Base-by-base conservation (phyloP, 2,797 vertebrate species). In the Crenichthys baileyi region DNA sequence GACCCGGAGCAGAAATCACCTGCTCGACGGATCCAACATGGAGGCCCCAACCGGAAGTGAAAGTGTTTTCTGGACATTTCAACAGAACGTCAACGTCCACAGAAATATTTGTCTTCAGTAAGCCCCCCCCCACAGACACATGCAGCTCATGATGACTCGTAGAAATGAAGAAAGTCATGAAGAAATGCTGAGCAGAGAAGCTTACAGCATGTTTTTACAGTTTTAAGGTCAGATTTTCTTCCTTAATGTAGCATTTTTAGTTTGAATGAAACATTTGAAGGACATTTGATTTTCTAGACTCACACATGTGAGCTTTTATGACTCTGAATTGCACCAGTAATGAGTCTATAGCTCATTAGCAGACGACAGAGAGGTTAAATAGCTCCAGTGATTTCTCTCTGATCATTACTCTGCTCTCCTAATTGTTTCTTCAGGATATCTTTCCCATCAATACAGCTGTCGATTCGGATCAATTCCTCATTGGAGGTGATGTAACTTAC, bases 391-490 rank as follows among this genome's bases (percentile, higher is more conserved):
- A 91, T 90, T 46, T 70, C 80, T 1, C 26, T 65, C 67, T 83
- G 24, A 86, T 91, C 87, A 72, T 87, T 90, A 83, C 86, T 48
- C 80, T 3, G 79, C 73, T 84, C 85, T 81, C 36, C 91, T 93
- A 91, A 93, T 91, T 88, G 88, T 91, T 90, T 89, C 90, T 88
- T 89, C 80, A 71, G 85, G 70, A 88, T 87, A 85, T 91, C 82
- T 82, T 56, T 76, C 75, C 73, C 90, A 71, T 93, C 91, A 55
- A 89, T 93, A 88, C 83, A 7, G 29, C 78, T 71, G 83, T 75
- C 87, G 56, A 92, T 91, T 68, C 58, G 56, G 81, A 89, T 91
- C 88, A 65, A 83, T 84, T 65, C 46, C 76, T 67, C 50, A 74
- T 78, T 82, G 73, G 51, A 22, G 46, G 75, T n/a, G 83, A 77